phyloP scores from a whole-genome alignment of 2,113 vertebrate species.

The Actenoides hombroni region DNA sequence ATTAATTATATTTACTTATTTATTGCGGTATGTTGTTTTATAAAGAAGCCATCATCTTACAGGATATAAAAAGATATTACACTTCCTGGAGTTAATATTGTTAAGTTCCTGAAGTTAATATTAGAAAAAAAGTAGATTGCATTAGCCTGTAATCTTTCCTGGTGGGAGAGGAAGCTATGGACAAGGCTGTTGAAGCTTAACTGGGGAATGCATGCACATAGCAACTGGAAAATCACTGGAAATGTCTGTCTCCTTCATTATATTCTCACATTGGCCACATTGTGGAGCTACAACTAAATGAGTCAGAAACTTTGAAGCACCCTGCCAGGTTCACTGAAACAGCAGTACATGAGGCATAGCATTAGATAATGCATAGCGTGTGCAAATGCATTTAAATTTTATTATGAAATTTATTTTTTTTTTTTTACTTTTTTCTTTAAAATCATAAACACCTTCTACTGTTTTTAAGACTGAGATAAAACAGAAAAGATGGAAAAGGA shows the following conservation, averaged over 20 bases:
- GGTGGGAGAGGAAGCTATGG: neutral
- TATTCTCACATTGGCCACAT: conserved; percentile 49
- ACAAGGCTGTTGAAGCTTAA: neutral
- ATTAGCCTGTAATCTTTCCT: neutral
- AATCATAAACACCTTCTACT: neutral
- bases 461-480: neutral
- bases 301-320: neutral
- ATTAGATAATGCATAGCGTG: neutral
- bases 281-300: conserved; percentile 60
- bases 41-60: neutral
- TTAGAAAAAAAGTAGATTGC: neutral
- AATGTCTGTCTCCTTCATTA: neutral
- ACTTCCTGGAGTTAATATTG: neutral
- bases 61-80: neutral
- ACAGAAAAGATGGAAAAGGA: neutral
- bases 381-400: neutral
- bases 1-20: neutral
- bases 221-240: neutral
- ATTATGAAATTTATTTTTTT: neutral
- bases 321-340: neutral
- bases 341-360: neutral
- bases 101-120: neutral
- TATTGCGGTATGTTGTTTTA: neutral
- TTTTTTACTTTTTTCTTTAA: neutral
- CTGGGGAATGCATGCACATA: neutral